These are phyloP conservation scores for Poeciliopsis prolifica DNA, from an alignment of 2,113 vertebrate species.

Conservation along the genomic window DNA sequence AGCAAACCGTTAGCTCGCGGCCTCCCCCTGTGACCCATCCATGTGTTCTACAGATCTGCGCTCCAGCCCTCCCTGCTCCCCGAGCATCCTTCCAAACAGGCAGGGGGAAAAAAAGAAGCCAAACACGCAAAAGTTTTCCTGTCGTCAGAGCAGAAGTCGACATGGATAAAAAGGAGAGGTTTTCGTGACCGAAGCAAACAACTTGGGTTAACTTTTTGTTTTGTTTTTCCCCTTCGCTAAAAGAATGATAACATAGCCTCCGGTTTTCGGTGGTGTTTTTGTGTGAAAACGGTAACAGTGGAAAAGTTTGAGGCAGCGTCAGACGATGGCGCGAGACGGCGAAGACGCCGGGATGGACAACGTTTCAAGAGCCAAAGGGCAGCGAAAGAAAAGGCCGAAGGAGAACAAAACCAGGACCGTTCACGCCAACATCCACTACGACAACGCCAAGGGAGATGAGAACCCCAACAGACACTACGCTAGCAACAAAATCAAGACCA, in stretches of 20 bases:
- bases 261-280: conserved; percentile 10
- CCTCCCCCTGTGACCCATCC: conserved; percentile 11
- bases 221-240: conserved; percentile 4
- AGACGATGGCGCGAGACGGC: conserved; percentile 79
- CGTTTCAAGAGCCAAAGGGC: conserved; percentile 68
- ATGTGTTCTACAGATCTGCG: conserved; percentile 19
- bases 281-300: conserved; percentile 57
- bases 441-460: conserved; percentile 69
- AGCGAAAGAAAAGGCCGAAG: conserved; percentile 81
- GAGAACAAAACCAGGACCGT: conserved; percentile 84
- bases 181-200: conserved; percentile 26
- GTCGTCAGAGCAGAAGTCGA: conserved; percentile 46
- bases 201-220: background rate
- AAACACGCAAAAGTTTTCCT: conserved; percentile 73
- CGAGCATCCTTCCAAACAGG: conserved; percentile 74
- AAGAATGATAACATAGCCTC: conserved; percentile 76
- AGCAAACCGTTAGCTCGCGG: accelerated
- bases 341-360: conserved; percentile 70
- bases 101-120: conserved; percentile 44
- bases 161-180: conserved; percentile 63
- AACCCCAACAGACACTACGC: conserved; percentile 81
- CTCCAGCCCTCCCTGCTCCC: conserved; percentile 28
- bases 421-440: conserved; percentile 82
- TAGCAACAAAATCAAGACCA: conserved; percentile 93
- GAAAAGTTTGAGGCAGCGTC: conserved; percentile 62